Percentiles rank a stretch among this genome's conserved stretches.
Evolutionary conservation across 2,888 invertebrate genomes (phyloP).

Genomic region (Mesorhabditis spiculigera): DNA sequence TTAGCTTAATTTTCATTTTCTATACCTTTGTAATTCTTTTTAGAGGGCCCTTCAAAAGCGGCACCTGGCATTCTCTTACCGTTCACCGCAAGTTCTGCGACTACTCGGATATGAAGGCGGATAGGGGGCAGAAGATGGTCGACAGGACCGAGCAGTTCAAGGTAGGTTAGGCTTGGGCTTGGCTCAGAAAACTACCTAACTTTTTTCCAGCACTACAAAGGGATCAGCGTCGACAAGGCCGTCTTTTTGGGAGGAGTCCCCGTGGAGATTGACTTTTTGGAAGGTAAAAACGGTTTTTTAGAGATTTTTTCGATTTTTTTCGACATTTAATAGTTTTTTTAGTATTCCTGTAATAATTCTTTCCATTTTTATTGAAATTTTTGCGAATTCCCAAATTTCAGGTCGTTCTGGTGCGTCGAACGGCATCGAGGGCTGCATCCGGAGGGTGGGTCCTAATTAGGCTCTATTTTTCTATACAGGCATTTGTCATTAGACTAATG

Average conservation of each 20-base stretch:
- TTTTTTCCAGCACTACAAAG: constrained; percentile 36
- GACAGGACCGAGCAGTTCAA: constrained; percentile 30
- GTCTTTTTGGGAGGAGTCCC: constrained; percentile 42
- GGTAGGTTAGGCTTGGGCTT: constrained; percentile 9
- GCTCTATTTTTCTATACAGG: too few relatives aligned
- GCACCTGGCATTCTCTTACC: constrained; percentile 36
- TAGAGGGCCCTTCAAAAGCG: constrained; percentile 33
- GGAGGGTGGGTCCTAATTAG: neutral
- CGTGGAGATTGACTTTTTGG: constrained; percentile 30
- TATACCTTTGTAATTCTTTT: neutral
- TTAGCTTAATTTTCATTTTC: neutral
- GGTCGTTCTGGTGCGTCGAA: neutral
- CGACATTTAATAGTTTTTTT: neutral
- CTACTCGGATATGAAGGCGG: constrained; percentile 25
- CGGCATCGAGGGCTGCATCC: neutral
- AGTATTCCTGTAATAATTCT: neutral
- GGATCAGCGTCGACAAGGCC: constrained; percentile 39
- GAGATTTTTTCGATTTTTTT: neutral
- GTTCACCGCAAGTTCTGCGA: constrained; percentile 32
- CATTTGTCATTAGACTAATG: too few relatives aligned
- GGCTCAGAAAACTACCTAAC: too few relatives aligned
- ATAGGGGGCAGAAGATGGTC: constrained; percentile 19
- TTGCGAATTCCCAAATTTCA: neutral
- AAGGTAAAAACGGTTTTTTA: neutral
- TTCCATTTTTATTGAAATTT: neutral